Conservation (phyloP, 2,113 vertebrate genomes). For the Typhlomys cinereus region DNA sequence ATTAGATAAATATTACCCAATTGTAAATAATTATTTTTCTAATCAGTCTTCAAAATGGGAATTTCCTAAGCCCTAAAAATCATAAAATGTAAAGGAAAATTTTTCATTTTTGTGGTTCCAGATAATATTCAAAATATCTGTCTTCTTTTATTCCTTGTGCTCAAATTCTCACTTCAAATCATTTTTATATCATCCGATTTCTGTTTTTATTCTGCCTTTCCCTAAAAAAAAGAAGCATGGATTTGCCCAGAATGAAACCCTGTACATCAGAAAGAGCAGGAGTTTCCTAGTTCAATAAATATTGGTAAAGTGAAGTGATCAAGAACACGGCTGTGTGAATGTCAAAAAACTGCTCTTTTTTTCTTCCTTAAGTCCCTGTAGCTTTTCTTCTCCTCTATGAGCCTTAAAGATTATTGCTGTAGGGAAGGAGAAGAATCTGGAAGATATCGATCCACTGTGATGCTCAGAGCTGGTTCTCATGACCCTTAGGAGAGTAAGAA, state of each 20-base stretch:
- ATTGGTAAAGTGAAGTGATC: background rate
- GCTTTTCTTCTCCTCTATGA: background rate
- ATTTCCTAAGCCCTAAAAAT: background rate
- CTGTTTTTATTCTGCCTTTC: conserved; percentile 13
- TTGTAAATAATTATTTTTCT: background rate
- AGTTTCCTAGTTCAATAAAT: background rate
- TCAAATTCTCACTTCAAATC: background rate
- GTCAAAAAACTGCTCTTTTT: background rate
- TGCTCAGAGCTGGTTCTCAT: background rate
- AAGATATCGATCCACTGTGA: conserved; percentile 5
- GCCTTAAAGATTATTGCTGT: background rate
- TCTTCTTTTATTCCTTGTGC: background rate
- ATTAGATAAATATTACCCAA: background rate
- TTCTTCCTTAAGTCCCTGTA: background rate
- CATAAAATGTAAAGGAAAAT: background rate
- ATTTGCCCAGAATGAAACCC: background rate
- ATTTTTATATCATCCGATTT: background rate
- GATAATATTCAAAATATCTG: background rate
- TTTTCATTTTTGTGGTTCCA: background rate
- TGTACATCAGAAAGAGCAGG: background rate
- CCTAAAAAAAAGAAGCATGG: background rate
- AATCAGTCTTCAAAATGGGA: background rate
- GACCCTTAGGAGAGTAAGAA: background rate
- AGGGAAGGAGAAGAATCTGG: background rate
- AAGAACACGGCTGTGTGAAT: background rate